Conservation (phyloP, 2,888 invertebrate genomes). For the Plebejus melissa region DNA sequence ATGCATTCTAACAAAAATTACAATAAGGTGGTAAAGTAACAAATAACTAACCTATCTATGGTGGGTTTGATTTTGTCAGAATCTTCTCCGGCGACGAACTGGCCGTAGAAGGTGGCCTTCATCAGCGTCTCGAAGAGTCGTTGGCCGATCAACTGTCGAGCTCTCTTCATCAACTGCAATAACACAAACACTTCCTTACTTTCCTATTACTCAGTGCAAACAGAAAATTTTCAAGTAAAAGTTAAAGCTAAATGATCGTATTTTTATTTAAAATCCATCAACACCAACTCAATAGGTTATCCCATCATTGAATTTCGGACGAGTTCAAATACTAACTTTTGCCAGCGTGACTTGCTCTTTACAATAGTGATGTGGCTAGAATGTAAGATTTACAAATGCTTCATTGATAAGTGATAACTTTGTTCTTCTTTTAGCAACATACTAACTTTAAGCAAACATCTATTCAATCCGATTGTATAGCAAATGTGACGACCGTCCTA, state of each 20-base stretch:
- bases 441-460: no score
- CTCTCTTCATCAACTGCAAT: constrained; percentile 89
- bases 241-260: no score
- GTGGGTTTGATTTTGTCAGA: constrained; percentile 91
- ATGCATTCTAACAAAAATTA: no score
- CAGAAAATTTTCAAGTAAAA: neutral
- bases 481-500: neutral
- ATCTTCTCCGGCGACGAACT: constrained; percentile 99
- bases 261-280: no score
- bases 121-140: constrained; percentile 89
- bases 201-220: neutral
- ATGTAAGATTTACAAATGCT: no score
- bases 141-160: constrained; percentile 87
- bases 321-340: no score
- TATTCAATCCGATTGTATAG: neutral
- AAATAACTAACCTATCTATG: constrained; percentile 81
- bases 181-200: neutral
- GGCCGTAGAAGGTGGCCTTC: constrained; percentile 98
- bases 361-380: no score
- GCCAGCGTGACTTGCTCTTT: no score
- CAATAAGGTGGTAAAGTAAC: neutral
- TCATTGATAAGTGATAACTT: no score
- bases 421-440: no score
- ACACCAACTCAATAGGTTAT: no score
- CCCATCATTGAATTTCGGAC: no score